Percentiles rank a stretch among this genome's conserved stretches.
Evolutionary conservation across 1,140 invertebrate species (phyloP).

Genomic region (Lucilia sericata): DNA sequence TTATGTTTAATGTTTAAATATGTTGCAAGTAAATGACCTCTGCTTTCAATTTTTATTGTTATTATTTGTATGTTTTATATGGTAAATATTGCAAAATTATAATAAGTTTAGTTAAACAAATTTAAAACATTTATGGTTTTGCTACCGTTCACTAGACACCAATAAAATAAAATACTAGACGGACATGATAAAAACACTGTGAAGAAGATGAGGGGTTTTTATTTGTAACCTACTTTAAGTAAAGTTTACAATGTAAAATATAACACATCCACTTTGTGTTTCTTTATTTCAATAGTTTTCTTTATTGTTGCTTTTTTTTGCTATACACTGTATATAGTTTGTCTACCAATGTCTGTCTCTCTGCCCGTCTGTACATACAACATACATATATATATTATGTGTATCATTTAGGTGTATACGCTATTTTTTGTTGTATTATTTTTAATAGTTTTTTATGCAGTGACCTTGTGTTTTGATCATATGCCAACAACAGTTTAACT

Average conservation of each 20-base stretch:
- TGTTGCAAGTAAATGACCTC: constrained; percentile 23
- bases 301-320: neutral
- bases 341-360: no score
- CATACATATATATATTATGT: no score
- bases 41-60: neutral
- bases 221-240: constrained; percentile 16
- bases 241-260: neutral
- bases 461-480: constrained; percentile 43
- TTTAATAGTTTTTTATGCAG: constrained; percentile 19
- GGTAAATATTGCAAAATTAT: constrained; percentile 4
- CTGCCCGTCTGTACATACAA: no score
- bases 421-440: neutral
- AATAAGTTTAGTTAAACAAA: neutral
- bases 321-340: no score
- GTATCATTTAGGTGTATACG: constrained; percentile 5
- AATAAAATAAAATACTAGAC: neutral
- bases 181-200: neutral
- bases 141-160: neutral
- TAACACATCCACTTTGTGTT: neutral
- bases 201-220: neutral
- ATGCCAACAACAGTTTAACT: constrained; percentile 30
- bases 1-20: neutral
- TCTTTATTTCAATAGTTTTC: neutral
- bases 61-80: neutral
- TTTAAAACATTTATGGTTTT: constrained; percentile 4